Base-by-base conservation (phyloP, 1,140 invertebrate species). In the Aporrectodea caliginosa region DNA sequence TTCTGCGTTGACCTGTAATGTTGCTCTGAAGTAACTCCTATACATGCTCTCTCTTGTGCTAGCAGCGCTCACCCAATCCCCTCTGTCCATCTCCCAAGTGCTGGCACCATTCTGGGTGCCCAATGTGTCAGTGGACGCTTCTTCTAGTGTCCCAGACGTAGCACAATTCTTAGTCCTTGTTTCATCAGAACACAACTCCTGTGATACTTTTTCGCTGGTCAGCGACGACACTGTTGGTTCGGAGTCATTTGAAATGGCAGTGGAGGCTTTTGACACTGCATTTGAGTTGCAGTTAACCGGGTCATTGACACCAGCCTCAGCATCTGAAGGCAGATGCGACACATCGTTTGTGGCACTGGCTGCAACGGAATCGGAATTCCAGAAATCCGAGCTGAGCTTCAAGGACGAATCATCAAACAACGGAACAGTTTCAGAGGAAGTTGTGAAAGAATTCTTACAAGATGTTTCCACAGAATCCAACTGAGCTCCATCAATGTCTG, bases 21-120 rank as follows among this genome's bases (percentile, higher is more conserved):
- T 32, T 2, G 80, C 78, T n/a, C 77, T 32, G 75, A 83, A 83
- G 68, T 80, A 83, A n/a, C 71, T 69, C 33, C 78, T 78, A 32
- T 73, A 78, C 35, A 72, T 70, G n/a, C 75, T 73, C 69, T 75
- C 73, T 30, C 79, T 80, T 33, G 74, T 76, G 32, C 70, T 75
- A 30, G 35, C 33, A n/a, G 68, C 58, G 32, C 34, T 69, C 30
- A 69, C 43, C 31, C 58, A n/a, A 12, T 71, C 77, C 27, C 29
- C 30, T 69, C 29, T 78, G n/a, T 82, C 79, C 0, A 35, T 30
- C 32, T 83, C 79, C 79, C 81, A 83, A 35, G 78, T 79, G 30
- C 79, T 79, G 22, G 35, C 78, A 16, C 58, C 35, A 73, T 77
- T 33, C 80, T 78, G 43, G 6, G 43, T 12, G 43, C 22, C 43